Evolutionary conservation across 2,888 invertebrate species (phyloP).

Genomic region (Mimumesa dahlbomi): DNA sequence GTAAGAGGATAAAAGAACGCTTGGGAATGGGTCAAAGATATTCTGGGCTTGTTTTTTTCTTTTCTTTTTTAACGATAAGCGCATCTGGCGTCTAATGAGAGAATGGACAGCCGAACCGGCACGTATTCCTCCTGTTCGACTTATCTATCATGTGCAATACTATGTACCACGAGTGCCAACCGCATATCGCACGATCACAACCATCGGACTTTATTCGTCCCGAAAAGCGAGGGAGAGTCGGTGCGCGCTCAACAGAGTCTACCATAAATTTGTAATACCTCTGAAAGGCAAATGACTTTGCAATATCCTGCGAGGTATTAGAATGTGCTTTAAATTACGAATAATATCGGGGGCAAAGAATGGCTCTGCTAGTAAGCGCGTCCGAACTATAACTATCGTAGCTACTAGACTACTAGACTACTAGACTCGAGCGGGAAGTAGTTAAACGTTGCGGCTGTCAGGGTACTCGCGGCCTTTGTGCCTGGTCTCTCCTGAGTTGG

Average conservation of each 20-base stretch:
- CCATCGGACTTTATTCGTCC: conserved; percentile 30
- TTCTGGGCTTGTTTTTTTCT: conserved; percentile 64
- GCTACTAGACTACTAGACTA: no score
- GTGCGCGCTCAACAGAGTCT: conserved; percentile 21
- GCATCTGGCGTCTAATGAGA: conserved; percentile 67
- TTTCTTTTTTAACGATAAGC: conserved; percentile 71
- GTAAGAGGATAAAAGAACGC: conserved; percentile 47
- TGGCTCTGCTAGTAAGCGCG: conserved; percentile 17
- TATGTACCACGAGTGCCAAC: background rate
- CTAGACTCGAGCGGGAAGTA: conserved; percentile 66
- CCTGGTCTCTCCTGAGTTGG: conserved; percentile 58
- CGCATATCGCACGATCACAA: conserved; percentile 5
- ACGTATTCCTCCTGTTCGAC: conserved; percentile 59
- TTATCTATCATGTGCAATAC: background rate
- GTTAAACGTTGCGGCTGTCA: conserved; percentile 72
- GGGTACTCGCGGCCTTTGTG: conserved; percentile 65
- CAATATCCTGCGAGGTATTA: conserved; percentile 39
- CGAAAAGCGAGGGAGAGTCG: conserved; percentile 28
- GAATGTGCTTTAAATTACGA: conserved; percentile 44
- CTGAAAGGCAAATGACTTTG: conserved; percentile 41
- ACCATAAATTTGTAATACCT: conserved; percentile 44
- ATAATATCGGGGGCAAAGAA: conserved; percentile 48
- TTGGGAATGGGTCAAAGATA: conserved; percentile 49
- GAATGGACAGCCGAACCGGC: conserved; percentile 67
- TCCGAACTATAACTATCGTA: conserved; percentile 46